These are phyloP conservation scores for Blennius ocellaris DNA, from an alignment of 2,113 vertebrate genomes.

Conservation along the genomic window DNA sequence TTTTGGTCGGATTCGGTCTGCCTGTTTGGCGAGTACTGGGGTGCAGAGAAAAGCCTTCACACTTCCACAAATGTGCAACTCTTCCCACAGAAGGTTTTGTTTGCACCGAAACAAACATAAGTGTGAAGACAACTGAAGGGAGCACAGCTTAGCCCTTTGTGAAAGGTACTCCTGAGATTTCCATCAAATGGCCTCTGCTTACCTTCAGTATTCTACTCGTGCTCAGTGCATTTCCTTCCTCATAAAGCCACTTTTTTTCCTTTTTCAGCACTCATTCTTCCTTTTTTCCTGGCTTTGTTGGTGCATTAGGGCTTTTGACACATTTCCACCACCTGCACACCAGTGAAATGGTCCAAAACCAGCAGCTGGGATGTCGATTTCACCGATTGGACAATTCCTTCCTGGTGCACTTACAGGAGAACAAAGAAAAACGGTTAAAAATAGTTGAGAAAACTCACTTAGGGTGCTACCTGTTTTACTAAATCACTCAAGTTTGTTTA, in stretches of 20 bases:
- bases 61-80: too few relatives aligned
- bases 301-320: slow-evolving; percentile 1
- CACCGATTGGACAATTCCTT: not conserved
- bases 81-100: too few relatives aligned
- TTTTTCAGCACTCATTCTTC: not conserved
- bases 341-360: not conserved
- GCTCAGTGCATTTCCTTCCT: slow-evolving; percentile 12
- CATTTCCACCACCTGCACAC: not conserved
- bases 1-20: too few relatives aligned
- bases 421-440: slow-evolving; percentile 9
- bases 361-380: not conserved
- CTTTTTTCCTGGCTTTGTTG: slow-evolving; percentile 9
- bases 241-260: not conserved
- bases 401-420: not conserved
- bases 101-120: too few relatives aligned
- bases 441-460: not conserved
- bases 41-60: too few relatives aligned
- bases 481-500: not conserved
- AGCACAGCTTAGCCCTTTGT: not conserved
- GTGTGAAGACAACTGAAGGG: too few relatives aligned
- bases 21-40: too few relatives aligned
- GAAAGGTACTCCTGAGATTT: not conserved
- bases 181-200: slow-evolving; percentile 11
- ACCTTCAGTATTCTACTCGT: not conserved
- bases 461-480: not conserved